These are phyloP conservation scores for Crotophaga sulcirostris DNA, from an alignment of 2,113 vertebrate genomes.

Conservation along the genomic window DNA sequence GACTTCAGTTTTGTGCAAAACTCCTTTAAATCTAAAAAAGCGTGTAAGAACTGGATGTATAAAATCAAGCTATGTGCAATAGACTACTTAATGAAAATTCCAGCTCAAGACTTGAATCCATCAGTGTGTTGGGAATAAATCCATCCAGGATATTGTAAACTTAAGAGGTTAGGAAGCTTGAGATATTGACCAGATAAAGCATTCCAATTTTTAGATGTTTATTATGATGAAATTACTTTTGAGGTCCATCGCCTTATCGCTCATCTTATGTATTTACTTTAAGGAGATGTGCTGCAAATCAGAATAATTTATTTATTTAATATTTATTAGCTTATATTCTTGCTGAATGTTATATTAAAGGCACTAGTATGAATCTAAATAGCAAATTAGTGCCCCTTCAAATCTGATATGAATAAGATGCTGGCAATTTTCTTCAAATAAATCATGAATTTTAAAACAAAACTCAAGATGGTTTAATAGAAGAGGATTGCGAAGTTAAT, in stretches of 20 bases:
- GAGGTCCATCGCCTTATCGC: neutral
- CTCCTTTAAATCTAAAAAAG: neutral
- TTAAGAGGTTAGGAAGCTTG: neutral
- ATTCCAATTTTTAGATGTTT: neutral
- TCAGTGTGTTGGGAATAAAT: neutral
- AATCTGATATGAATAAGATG: neutral
- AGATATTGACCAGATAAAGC: neutral
- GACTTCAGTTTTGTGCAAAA: rapidly evolving
- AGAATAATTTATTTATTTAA: slow-evolving; percentile 18
- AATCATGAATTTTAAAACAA: slow-evolving; percentile 26
- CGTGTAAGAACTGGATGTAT: neutral
- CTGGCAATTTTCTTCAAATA: slow-evolving; percentile 4
- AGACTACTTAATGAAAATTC: neutral
- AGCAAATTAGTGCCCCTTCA: neutral
- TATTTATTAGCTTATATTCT: neutral
- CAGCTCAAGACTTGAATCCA: neutral
- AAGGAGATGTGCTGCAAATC: neutral
- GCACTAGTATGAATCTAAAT: neutral
- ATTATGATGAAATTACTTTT: neutral
- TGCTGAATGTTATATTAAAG: neutral
- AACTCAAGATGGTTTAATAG: neutral
- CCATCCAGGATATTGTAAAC: neutral
- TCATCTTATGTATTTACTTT: neutral
- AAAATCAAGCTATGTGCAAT: neutral
- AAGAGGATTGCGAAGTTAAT: neutral